A percentile compares a stretch with the other conserved stretches of the same genome.
Evolutionary conservation across 2,888 invertebrate species (phyloP).

Genomic region (Coronaproctus castanopsis): DNA sequence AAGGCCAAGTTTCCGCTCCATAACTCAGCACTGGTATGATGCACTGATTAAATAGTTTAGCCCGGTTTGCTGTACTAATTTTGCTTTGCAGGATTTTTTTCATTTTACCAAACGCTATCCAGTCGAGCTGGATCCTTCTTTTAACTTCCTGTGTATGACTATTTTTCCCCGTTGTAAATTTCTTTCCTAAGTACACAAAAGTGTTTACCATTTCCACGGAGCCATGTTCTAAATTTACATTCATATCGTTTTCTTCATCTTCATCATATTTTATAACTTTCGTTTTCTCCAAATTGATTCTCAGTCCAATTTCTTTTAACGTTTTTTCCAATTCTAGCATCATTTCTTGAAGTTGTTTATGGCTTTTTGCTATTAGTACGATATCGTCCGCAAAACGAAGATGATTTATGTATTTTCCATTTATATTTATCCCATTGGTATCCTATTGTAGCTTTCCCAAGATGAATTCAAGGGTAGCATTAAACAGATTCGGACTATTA

Average conservation of each 20-base stretch:
- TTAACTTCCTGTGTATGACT: neutral
- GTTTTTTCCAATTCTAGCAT: neutral
- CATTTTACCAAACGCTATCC: neutral
- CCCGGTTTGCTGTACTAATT: neutral
- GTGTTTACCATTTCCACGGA: neutral
- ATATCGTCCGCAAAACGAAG: neutral
- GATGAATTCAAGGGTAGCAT: no score
- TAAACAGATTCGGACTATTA: no score
- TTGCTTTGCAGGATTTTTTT: neutral
- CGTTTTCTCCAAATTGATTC: neutral
- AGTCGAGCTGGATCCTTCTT: neutral
- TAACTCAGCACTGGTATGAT: neutral
- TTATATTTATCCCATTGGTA: neutral
- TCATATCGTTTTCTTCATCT: no score
- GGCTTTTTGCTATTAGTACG: constrained; percentile 2
- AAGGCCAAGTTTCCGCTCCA: neutral
- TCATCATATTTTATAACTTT: neutral
- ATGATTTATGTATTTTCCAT: neutral
- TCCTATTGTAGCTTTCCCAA: neutral
- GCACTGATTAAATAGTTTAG: neutral
- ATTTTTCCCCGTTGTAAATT: neutral
- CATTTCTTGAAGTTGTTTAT: neutral
- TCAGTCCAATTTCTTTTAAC: neutral
- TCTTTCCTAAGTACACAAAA: neutral
- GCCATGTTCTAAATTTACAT: neutral